Evolutionary conservation across 2,113 vertebrate genomes (phyloP).

Genomic region (Pachyramphus minor): DNA sequence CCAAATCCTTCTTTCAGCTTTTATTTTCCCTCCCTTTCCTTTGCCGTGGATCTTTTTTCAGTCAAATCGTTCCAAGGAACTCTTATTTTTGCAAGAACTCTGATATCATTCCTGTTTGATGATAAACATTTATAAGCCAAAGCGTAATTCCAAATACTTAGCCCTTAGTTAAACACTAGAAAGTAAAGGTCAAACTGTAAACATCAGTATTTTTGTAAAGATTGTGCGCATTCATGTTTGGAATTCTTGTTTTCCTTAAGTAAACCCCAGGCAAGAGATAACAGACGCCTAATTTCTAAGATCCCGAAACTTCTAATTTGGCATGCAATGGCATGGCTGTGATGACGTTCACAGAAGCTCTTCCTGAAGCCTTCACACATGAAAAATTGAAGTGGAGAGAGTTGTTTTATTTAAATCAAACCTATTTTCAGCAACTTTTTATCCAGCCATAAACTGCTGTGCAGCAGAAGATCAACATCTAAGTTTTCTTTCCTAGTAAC

Average conservation of each 20-base stretch:
- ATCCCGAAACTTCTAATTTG: constrained; percentile 17
- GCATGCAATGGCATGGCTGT: constrained; percentile 34
- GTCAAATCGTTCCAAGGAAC: not conserved
- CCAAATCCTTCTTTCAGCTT: not conserved
- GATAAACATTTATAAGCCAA: constrained; percentile 60
- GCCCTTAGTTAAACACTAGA: constrained; percentile 45
- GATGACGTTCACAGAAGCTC: constrained; percentile 16
- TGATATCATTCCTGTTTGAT: constrained; percentile 9
- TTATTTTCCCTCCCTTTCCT: not conserved
- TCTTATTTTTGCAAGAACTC: constrained; percentile 30
- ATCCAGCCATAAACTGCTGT: constrained; percentile 36
- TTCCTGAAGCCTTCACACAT: constrained; percentile 26
- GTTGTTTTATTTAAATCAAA: constrained; percentile 52
- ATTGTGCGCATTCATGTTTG: constrained; percentile 28
- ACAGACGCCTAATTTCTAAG: constrained; percentile 68
- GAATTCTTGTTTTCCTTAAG: constrained; percentile 67
- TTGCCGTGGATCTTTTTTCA: not conserved
- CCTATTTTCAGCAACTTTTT: constrained; percentile 50
- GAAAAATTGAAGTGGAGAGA: constrained; percentile 50
- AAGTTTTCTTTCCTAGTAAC: constrained; percentile 11
- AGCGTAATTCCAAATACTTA: constrained; percentile 40
- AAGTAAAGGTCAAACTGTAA: constrained; percentile 64
- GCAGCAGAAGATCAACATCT: constrained; percentile 13
- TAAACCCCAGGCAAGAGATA: constrained; percentile 69
- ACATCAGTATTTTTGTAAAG: constrained; percentile 52